Percentiles rank a stretch among this genome's conserved stretches.
phyloP scores from a whole-genome alignment of 2,113 vertebrate species.

The Apodemus sylvaticus region DNA sequence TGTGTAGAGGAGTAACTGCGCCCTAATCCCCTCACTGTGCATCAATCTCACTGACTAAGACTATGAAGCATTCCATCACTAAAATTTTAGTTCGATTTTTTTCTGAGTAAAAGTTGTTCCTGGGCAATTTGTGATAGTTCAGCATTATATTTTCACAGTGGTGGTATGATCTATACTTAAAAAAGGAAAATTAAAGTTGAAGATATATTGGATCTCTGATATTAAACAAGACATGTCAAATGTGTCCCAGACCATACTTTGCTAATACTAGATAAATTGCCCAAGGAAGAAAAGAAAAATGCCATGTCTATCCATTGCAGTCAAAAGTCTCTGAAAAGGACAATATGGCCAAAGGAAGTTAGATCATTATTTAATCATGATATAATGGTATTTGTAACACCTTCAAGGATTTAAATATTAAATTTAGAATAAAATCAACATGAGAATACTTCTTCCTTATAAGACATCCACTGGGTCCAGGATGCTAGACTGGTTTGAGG shows the following conservation, averaged over 20 bases:
- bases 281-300: slow-evolving; percentile 30
- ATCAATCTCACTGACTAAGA: not conserved
- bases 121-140: slow-evolving; percentile 43
- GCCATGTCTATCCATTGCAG: not conserved
- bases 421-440: not conserved
- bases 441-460: not conserved
- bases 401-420: slow-evolving; percentile 18
- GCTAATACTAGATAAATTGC: not conserved
- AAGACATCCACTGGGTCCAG: not conserved
- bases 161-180: slow-evolving; percentile 14
- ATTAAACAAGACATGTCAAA: slow-evolving; percentile 49
- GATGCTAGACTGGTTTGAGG: not conserved
- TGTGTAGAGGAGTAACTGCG: not conserved
- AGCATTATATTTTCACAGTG: not conserved
- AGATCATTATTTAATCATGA: slow-evolving; percentile 28
- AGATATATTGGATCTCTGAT: slow-evolving; percentile 3
- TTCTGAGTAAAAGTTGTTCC: slow-evolving; percentile 18
- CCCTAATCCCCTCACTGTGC: not conserved
- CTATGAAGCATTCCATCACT: not conserved
- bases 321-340: not conserved
- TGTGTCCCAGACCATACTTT: not conserved
- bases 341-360: not conserved
- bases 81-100: slow-evolving; percentile 3
- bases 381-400: slow-evolving; percentile 28
- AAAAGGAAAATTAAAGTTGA: slow-evolving; percentile 12